Evolutionary conservation across 2,113 vertebrate genomes (phyloP).

Genomic region (Semnornis frantzii): DNA sequence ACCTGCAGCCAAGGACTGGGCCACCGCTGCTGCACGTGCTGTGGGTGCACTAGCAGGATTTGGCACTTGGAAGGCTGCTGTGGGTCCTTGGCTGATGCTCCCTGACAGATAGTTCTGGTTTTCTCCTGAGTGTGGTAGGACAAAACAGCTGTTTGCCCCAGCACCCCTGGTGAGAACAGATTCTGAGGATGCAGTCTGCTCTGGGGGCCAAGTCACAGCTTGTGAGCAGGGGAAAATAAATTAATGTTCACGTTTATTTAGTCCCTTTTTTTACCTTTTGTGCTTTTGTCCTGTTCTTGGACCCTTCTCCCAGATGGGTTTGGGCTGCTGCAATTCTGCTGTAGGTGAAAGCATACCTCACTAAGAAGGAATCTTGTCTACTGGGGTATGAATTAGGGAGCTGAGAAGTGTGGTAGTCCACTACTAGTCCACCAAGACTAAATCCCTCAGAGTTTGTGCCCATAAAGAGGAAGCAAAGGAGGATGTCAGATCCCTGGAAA

Average conservation of each 20-base stretch:
- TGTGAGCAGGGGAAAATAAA: slow-evolving; percentile 72
- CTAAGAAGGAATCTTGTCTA: not conserved
- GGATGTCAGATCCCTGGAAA: not conserved
- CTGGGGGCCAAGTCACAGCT: slow-evolving; percentile 2
- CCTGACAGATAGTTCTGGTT: not conserved
- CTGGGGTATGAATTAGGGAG: not conserved
- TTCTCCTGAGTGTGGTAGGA: slow-evolving; percentile 27
- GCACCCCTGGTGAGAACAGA: slow-evolving; percentile 41
- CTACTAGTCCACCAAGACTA: not conserved
- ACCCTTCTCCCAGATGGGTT: not conserved
- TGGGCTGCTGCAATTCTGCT: not conserved
- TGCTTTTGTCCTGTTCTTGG: slow-evolving; percentile 17
- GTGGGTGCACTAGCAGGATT: not conserved
- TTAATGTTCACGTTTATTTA: slow-evolving; percentile 69
- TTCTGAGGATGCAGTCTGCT: slow-evolving; percentile 23
- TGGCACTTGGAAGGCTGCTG: not conserved
- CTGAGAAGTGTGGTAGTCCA: not conserved
- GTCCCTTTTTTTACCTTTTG: slow-evolving; percentile 20
- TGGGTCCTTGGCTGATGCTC: not conserved
- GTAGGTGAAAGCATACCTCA: not conserved
- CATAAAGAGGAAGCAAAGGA: not conserved
- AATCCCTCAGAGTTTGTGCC: not conserved
- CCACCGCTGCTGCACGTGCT: not conserved
- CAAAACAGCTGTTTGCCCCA: not conserved
- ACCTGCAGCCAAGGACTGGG: not conserved